Percentiles rank a stretch among this genome's conserved stretches.
Evolutionary conservation across 2,888 invertebrate genomes (phyloP).

Genomic region (Eristalis pertinax): DNA sequence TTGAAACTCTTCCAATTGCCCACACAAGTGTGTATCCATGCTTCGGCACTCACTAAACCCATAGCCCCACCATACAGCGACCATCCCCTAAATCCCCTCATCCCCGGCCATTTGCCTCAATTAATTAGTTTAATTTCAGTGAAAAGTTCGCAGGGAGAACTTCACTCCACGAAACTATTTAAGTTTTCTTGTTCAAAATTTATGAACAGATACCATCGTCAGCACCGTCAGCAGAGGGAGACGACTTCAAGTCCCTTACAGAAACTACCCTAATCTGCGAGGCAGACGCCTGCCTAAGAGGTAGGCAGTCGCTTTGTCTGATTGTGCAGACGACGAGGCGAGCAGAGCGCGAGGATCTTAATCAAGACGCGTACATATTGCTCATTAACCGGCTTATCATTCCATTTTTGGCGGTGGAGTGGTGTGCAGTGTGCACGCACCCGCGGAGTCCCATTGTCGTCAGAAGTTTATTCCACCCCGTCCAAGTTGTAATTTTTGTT

Average conservation of each 20-base stretch:
- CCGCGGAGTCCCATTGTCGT: constrained; percentile 13
- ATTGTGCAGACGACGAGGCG: constrained; percentile 15
- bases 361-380: constrained; percentile 35
- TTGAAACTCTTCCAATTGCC: background rate
- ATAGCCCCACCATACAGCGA: background rate
- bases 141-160: background rate
- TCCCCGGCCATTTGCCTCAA: background rate
- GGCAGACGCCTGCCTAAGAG: background rate
- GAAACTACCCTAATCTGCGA: background rate
- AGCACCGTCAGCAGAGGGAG: background rate
- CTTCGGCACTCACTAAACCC: background rate
- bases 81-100: too few relatives aligned
- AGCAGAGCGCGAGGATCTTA: constrained; percentile 6
- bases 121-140: constrained; percentile 12
- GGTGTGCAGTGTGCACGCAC: background rate
- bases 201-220: constrained; percentile 12
- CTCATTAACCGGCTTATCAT: constrained; percentile 44
- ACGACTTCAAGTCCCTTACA: background rate
- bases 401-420: background rate
- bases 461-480: constrained; percentile 6
- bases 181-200: constrained; percentile 31
- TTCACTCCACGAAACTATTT: constrained; percentile 19
- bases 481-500: constrained; percentile 33
- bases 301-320: background rate
- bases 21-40: background rate